phyloP scores from a whole-genome alignment of 2,797 vertebrate species.

The Buceros bicornis region DNA sequence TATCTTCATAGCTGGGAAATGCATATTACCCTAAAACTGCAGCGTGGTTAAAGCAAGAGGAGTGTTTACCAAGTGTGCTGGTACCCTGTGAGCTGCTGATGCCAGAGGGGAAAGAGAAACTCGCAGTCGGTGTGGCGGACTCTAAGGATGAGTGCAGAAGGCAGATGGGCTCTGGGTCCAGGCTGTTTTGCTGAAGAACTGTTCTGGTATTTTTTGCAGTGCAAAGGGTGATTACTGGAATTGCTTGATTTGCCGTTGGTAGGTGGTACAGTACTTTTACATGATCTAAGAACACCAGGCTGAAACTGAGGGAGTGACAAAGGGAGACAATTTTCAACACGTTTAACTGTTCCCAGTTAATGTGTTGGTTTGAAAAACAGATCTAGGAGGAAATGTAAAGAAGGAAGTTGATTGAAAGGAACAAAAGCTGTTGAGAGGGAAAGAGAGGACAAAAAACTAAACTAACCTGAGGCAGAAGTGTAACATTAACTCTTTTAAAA shows the following conservation, averaged over 20 bases:
- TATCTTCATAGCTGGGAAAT: neutral
- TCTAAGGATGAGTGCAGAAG: neutral
- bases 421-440: constrained; percentile 18
- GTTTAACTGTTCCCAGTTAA: neutral
- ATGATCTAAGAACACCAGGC: neutral
- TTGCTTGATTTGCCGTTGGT: neutral
- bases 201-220: neutral
- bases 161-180: neutral
- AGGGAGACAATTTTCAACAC: neutral
- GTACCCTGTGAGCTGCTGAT: neutral
- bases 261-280: neutral
- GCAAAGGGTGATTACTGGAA: neutral
- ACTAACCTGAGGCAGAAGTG: neutral
- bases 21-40: neutral
- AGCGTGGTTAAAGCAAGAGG: neutral
- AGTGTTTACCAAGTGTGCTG: neutral
- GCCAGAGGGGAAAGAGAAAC: neutral
- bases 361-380: neutral
- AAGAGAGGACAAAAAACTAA: constrained; percentile 14
- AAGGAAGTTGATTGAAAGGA: neutral
- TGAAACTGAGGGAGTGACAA: neutral
- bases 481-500: constrained; percentile 62
- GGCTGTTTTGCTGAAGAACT: neutral
- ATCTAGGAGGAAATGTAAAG: neutral
- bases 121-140: neutral